These are phyloP conservation scores for Atta texana DNA, from an alignment of 1,140 invertebrate species.

Conservation along the genomic window DNA sequence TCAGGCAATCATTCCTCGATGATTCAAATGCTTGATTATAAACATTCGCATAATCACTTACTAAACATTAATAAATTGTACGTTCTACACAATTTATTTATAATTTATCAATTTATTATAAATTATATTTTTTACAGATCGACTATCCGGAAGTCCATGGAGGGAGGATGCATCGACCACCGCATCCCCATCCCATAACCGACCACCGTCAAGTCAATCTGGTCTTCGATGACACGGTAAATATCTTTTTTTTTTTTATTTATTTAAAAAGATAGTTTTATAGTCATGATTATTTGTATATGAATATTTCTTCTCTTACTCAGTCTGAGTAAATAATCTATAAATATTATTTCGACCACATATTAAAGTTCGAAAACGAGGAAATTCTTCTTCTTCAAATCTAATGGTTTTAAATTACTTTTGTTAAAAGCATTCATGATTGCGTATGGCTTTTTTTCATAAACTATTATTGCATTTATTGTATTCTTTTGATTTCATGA, in stretches of 20 bases:
- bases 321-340: not conserved
- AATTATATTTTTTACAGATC: conserved; percentile 88
- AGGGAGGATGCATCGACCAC: conserved; percentile 86
- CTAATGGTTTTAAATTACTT: not conserved
- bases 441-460: not conserved
- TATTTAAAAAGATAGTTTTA: not conserved
- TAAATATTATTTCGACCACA: not conserved
- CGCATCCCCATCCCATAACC: conserved; percentile 86
- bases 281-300: not conserved
- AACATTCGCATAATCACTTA: not conserved
- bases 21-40: conserved; percentile 21
- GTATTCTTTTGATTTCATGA: not conserved
- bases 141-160: conserved; percentile 92
- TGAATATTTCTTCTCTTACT: not conserved
- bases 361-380: not conserved
- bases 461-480: not conserved
- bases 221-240: conserved; percentile 89
- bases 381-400: not conserved
- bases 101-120: conserved; percentile 16
- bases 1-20: not conserved
- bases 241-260: conserved; percentile 69
- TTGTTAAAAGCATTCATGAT: not conserved
- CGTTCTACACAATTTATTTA: conserved; percentile 40
- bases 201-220: conserved; percentile 87
- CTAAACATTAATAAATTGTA: conserved; percentile 12